Conservation (phyloP, 2,888 invertebrate species). For the Aquatica leii region DNA sequence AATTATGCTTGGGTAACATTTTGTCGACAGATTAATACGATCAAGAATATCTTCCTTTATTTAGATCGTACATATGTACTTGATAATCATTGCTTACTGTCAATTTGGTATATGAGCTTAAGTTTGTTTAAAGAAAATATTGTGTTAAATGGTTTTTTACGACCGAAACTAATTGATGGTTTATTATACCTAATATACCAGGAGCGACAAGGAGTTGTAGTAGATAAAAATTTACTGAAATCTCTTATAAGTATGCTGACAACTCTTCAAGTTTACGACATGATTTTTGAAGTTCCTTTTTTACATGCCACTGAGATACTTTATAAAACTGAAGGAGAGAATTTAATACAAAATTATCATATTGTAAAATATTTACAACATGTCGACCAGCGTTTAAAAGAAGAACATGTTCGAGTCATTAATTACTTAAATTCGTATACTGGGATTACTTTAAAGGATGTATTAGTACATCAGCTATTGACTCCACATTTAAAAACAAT, state of each 20-base stretch:
- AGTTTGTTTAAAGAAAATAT: slow-evolving; percentile 92
- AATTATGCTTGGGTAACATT: slow-evolving; percentile 93
- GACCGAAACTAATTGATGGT: slow-evolving; percentile 87
- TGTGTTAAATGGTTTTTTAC: slow-evolving; percentile 83
- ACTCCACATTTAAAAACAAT: slow-evolving; percentile 87
- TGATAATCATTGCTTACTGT: slow-evolving; percentile 89
- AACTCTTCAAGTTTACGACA: slow-evolving; percentile 89
- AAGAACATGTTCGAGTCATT: slow-evolving; percentile 87
- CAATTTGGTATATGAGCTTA: slow-evolving; percentile 96
- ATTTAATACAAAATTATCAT: slow-evolving; percentile 85
- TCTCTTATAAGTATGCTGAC: slow-evolving; percentile 93
- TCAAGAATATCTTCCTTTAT: slow-evolving; percentile 95
- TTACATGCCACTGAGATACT: slow-evolving; percentile 86
- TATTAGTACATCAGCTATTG: slow-evolving; percentile 89
- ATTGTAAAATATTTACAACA: slow-evolving; percentile 80
- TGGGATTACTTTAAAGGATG: slow-evolving; percentile 82
- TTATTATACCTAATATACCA: slow-evolving; percentile 87
- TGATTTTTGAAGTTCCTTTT: slow-evolving; percentile 86
- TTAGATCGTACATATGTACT: slow-evolving; percentile 94
- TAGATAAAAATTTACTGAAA: slow-evolving; percentile 88
- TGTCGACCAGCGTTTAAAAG: slow-evolving; percentile 87
- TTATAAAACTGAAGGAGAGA: slow-evolving; percentile 89
- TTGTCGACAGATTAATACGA: slow-evolving; percentile 96
- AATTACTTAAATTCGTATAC: slow-evolving; percentile 92
- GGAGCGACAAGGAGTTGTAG: slow-evolving; percentile 87